Evolutionary conservation across 2,797 vertebrate species (phyloP), one percentile per base, ranked within the genome.

Genomic region (Takifugu rubripes): DNA sequence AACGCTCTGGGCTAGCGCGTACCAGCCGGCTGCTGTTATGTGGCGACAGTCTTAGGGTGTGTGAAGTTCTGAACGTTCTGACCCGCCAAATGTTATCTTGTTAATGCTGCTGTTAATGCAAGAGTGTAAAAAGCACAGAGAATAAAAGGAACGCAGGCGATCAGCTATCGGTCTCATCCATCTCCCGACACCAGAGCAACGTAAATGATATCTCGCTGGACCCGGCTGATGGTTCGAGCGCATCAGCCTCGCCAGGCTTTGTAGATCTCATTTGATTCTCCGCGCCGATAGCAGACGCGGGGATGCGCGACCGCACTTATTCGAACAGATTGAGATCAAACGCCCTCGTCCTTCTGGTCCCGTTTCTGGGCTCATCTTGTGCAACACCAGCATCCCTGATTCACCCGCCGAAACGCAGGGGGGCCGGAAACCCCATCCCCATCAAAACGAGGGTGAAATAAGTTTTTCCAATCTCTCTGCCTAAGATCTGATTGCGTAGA

Each of bases 261-360:
- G 81, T 77, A 84, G 83, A 87, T 87, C 81, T 84, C 81, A 86
- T 88, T 85, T 87, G 86, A 89, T 89, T 89, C 75, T 84, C 74
- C 54, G 64, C 60, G 67, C 74, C 75, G 86, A 89, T 87, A 86
- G 82, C 70, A 67, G 76, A 85, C 75, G 77, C 45, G 3, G 73
- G 79, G 82, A 84, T 86, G 84, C 87, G 81, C 80, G 83, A 75
- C 83, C 72, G 69, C 12, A 65, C 78, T 87, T 82, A 79, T 83
- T 84, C 77, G 77, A 86, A 76, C 68, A 70, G 74, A 72, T 64
- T 78, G 67, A 88, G 85, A 89, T 88, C 83, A 89, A 89, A 87
- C 78, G 67, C 66, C 25, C 52, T 44, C 43, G 12, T 53, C 54
- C 66, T 49, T 49, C 21, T 48, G 2, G 63, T 68, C 69, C 51